Evolutionary conservation across 1,140 invertebrate species (phyloP).

Genomic region (Brachionus calyciflorus): DNA sequence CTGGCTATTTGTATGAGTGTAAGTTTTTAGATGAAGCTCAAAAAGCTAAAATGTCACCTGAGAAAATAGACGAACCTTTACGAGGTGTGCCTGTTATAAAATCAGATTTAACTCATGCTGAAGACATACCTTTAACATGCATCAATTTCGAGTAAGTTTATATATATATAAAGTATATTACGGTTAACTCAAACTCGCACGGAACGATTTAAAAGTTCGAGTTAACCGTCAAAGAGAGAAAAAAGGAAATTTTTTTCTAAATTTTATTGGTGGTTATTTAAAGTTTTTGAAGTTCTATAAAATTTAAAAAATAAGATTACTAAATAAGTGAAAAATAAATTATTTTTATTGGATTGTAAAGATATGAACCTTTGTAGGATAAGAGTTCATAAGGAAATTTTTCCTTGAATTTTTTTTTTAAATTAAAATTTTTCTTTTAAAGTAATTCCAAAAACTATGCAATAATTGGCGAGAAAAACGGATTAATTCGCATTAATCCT

Average conservation of each 20-base stretch:
- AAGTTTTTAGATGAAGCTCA: conserved; percentile 52
- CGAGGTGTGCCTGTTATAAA: conserved; percentile 53
- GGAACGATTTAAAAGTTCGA: too few species aligned
- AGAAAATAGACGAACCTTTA: conserved; percentile 54
- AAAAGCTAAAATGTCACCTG: conserved; percentile 31
- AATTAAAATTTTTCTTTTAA: conserved; percentile 41
- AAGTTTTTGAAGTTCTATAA: too few species aligned
- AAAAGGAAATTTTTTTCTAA: not conserved
- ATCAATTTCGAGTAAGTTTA: conserved; percentile 56
- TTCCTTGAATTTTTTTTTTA: not conserved
- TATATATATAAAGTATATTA: too few species aligned
- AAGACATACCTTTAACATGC: conserved; percentile 55
- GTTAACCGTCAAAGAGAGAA: too few species aligned
- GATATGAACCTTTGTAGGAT: too few species aligned
- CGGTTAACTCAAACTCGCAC: too few species aligned
- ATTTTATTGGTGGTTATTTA: too few species aligned
- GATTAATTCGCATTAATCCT: conserved; percentile 56
- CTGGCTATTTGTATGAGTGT: conserved; percentile 73
- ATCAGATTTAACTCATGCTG: conserved; percentile 48
- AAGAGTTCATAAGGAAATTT: too few species aligned
- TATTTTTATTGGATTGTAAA: too few species aligned
- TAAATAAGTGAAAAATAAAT: too few species aligned
- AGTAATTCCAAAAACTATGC: conserved; percentile 54
- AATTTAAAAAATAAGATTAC: too few species aligned
- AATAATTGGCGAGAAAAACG: conserved; percentile 57